phyloP scores from a whole-genome alignment of 2,888 invertebrate genomes.

The Idaea straminata region DNA sequence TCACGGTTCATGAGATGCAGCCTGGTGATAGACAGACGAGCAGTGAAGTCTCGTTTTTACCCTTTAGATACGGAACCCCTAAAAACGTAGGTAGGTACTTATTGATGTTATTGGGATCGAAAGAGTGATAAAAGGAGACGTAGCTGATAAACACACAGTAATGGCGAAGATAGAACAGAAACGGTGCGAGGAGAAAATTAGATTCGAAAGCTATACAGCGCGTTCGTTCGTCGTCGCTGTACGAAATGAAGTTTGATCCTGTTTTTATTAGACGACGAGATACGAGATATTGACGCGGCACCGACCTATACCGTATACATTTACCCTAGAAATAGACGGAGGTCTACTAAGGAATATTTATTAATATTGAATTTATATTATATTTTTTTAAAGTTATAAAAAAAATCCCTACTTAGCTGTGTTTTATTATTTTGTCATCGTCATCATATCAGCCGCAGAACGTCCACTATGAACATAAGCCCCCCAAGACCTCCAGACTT shows the following conservation, averaged over 20 bases:
- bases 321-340: background rate
- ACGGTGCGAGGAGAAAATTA: slow-evolving; percentile 48
- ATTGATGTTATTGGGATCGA: background rate
- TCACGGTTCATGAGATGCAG: too few relatives aligned
- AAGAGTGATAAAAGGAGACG: slow-evolving; percentile 29
- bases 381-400: too few relatives aligned
- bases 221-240: slow-evolving; percentile 46
- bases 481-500: too few relatives aligned
- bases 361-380: too few relatives aligned
- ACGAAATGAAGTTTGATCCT: slow-evolving; percentile 57
- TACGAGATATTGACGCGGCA: slow-evolving; percentile 19
- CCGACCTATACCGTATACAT: slow-evolving; percentile 18
- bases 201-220: slow-evolving; percentile 58
- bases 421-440: too few relatives aligned
- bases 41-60: too few relatives aligned
- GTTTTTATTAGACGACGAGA: slow-evolving; percentile 46
- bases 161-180: slow-evolving; percentile 20
- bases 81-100: background rate
- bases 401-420: too few relatives aligned
- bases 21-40: too few relatives aligned
- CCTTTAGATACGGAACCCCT: background rate
- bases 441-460: too few relatives aligned
- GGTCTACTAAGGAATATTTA: too few relatives aligned
- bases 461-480: too few relatives aligned
- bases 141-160: slow-evolving; percentile 32